These are phyloP conservation scores for Gallinago solitaria DNA, from an alignment of 2,797 vertebrate genomes.

Conservation along the genomic window DNA sequence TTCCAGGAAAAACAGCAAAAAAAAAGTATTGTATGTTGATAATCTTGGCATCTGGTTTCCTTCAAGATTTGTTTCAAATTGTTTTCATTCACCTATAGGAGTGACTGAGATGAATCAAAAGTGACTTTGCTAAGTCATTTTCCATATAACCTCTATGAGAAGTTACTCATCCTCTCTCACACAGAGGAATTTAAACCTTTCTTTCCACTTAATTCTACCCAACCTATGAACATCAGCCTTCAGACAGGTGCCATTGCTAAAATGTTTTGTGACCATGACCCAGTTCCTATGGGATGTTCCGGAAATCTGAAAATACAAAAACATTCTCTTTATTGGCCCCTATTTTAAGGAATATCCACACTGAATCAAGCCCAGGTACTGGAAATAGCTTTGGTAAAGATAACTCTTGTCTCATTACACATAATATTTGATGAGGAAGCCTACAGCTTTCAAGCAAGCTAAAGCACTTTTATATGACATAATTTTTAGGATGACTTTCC, in stretches of 20 bases:
- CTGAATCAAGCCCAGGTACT: not conserved
- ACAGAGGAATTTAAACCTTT: not conserved
- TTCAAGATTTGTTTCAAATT: not conserved
- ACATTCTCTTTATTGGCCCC: not conserved
- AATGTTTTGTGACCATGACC: not conserved
- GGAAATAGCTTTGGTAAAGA: not conserved
- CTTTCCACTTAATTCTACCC: not conserved
- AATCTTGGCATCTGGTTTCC: not conserved
- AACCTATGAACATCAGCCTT: not conserved
- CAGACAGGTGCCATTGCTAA: not conserved
- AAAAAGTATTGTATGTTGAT: not conserved
- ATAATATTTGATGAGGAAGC: not conserved
- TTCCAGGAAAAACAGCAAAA: not conserved
- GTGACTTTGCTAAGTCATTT: not conserved
- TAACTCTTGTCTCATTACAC: not conserved
- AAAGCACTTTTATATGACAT: not conserved
- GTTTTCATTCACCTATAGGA: not conserved
- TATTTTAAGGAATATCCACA: not conserved
- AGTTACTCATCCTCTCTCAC: not conserved
- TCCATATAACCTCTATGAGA: not conserved
- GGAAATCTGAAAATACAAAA: not conserved
- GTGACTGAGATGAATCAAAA: not conserved
- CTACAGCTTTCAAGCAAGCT: not conserved
- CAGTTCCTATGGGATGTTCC: not conserved
- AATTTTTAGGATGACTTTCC: not conserved